Evolutionary conservation across 2,113 vertebrate species (phyloP), one percentile per base, ranked within the genome.

Genomic region (Gnathonemus echidnorhynchus): DNA sequence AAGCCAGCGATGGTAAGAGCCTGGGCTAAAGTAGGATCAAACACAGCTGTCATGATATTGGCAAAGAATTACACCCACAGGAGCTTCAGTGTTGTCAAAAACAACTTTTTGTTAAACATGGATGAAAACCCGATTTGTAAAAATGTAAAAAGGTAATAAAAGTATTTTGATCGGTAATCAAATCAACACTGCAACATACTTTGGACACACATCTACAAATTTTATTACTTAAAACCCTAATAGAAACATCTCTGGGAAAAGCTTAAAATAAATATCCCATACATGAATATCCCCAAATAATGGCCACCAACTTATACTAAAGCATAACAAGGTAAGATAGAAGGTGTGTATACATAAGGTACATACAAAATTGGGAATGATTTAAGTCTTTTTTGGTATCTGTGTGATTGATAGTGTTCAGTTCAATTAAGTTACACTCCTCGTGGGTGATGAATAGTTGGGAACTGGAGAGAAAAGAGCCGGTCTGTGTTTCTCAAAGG

Each of bases 221-320:
- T 95, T 95, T 95, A 95, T 95, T 96, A 94, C 94, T 95, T 91
- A 94, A 94, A 94, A 92, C 92, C 92, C 94, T 95, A 95, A 94
- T 94, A 95, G 94, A 96, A 95, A 96, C 94, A 93, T 95, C 93
- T 95, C 93, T 95, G 92, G 92, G 90, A 93, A 95, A 94, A 92
- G 48, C 93, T 93, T 95, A 93, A 94, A 96, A 95, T 95, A 96
- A 96, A 95, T 95, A 95, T 91, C 93, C 91, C 89, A 88, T 92
- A 95, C 93, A 94, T 50, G 53, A 94, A 8, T 19, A 80, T 42
- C 35, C 35, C 74, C 93, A 93, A 93, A 92, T 91, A 91, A 94
- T 92, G 92, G 93, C 50, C 92, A 93, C 93, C 94, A 88, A 31
- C 91, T 77, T 70, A 17, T 53, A 91, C 88, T 74, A 21, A 87